Evolutionary conservation across 2,888 invertebrate species (phyloP).

Genomic region (Hymenopus coronatus): DNA sequence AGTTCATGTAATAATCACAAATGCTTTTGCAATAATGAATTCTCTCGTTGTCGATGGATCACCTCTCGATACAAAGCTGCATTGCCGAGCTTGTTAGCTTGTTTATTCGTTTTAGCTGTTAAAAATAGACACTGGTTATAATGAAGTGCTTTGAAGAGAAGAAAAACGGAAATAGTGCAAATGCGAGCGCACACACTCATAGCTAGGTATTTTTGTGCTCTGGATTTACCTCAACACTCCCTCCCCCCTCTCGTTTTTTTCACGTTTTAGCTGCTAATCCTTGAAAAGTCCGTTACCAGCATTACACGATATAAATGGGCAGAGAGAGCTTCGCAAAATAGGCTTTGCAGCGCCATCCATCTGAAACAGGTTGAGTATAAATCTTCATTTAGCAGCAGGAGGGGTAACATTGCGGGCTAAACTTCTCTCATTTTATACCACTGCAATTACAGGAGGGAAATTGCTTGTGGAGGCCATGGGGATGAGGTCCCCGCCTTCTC

Average conservation of each 20-base stretch:
- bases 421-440: neutral
- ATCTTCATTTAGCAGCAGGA: neutral
- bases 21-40: no score
- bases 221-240: neutral
- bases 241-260: neutral
- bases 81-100: no score
- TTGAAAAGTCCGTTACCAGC: neutral
- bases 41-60: no score
- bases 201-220: neutral
- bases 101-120: no score
- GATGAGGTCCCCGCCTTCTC: neutral
- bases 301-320: neutral
- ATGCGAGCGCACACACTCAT: no score
- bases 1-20: no score
- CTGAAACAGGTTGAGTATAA: neutral
- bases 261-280: neutral
- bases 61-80: no score
- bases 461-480: neutral
- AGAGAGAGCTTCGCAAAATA: neutral
- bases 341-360: neutral
- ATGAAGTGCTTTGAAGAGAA: no score
- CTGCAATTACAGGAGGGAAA: neutral
- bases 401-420: neutral
- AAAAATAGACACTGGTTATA: no score
- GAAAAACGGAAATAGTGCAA: no score